Evolutionary conservation across 1,140 invertebrate genomes (phyloP), one percentile per base, ranked within the genome.

Genomic region (Bombus turneri): DNA sequence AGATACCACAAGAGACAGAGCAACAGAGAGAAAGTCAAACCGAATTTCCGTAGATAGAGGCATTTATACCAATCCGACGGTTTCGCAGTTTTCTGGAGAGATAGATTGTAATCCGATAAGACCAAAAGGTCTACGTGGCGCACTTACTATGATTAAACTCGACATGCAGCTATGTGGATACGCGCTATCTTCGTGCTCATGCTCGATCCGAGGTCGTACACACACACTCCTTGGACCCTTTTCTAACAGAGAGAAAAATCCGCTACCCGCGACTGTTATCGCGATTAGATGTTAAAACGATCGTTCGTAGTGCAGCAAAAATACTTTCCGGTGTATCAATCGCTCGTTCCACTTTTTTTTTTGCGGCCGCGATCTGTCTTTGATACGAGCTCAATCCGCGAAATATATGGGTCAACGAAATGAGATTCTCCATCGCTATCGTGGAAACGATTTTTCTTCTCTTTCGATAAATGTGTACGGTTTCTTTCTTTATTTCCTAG

Each of bases 131-230:
- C 83, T 87, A 75, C 87, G 71, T 85, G 59, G 80, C 66, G 81
- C 88, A 91, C 89, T 91, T 83, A 91, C 81, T 86, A 89, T 91
- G 89, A 91, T 91, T 91, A 88, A 91, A 91, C 86, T 77, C 68
- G 87, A 91, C 88, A 85, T 81, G 74, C 86, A 83, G 59, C 76
- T 85, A 41, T 66, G 37, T 39, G 68, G 74, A 73, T 79, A 85
- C 57, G 41, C 22, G 39, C 68, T 74, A 76, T 73, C 76, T 83
- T n/a, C 34, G 66, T 37, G n/a, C 28, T 72, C 62, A 43, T 76
- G 37, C 57, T n/a, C 69, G 72, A 53, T 13, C 37, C 37, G 28
- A 22, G 39, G 28, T 31, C 43, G 59, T 62, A 15, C 76, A 74
- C 47, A 41, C 28, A 5, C 34, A 12, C 28, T n/a, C 59, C 12